These are phyloP conservation scores for Ceyx erithaca DNA, from an alignment of 2,797 vertebrate species.

Conservation along the genomic window DNA sequence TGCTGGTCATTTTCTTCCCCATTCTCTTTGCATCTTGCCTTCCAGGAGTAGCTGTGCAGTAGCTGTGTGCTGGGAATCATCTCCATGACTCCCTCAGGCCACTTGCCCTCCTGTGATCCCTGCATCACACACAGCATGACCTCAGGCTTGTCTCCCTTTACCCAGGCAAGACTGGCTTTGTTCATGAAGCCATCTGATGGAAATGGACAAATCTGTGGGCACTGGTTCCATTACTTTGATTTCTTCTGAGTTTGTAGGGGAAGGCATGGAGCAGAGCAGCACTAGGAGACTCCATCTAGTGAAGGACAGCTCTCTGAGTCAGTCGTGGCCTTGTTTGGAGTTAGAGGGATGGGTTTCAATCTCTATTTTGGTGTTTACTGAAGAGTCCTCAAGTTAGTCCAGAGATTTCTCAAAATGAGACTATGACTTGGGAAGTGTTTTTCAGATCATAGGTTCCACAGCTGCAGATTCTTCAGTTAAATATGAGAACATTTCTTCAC, in stretches of 20 bases:
- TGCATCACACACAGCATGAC: fast-evolving
- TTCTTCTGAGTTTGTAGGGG: neutral
- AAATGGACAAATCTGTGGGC: neutral
- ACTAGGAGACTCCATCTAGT: neutral
- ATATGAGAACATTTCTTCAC: neutral
- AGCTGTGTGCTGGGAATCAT: neutral
- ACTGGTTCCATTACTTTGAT: neutral
- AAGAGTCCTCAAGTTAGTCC: neutral
- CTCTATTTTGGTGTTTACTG: neutral
- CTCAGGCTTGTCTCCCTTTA: neutral
- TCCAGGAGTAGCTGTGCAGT: neutral
- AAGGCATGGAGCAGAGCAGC: neutral
- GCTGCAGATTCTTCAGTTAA: neutral
- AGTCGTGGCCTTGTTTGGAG: neutral
- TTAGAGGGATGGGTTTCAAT: neutral
- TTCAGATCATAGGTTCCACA: neutral
- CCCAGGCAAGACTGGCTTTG: neutral
- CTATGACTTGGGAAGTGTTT: fast-evolving
- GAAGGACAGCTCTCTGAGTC: neutral
- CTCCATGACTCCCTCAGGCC: neutral
- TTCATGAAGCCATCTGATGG: neutral
- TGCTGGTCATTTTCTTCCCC: neutral
- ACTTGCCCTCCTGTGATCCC: neutral
- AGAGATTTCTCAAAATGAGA: neutral
- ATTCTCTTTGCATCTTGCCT: neutral